These are phyloP conservation scores for Stegana nigrithorax DNA, from an alignment of 2,888 invertebrate genomes.

Conservation along the genomic window DNA sequence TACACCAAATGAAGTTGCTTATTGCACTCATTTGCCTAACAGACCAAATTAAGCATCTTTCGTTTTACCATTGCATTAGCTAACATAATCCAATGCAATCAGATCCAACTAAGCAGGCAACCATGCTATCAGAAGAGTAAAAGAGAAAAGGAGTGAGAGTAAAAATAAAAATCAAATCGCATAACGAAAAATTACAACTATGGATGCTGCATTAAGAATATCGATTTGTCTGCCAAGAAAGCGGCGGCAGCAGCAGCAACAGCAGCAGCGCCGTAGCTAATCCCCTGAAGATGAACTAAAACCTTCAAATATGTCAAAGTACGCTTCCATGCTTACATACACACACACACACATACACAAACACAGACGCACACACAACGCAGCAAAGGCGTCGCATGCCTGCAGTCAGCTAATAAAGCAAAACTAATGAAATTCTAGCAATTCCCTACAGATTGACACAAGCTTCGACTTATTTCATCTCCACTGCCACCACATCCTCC, in stretches of 20 bases:
- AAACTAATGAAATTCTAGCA: constrained; percentile 31
- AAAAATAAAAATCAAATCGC: no score
- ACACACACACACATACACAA: no score
- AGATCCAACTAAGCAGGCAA: no score
- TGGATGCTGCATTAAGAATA: neutral
- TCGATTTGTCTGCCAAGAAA: constrained; percentile 1
- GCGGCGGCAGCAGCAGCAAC: neutral
- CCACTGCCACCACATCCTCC: no score
- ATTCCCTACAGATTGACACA: neutral
- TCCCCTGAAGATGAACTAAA: neutral
- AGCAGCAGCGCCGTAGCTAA: neutral
- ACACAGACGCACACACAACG: constrained; percentile 14
- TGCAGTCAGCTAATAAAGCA: constrained; percentile 32
- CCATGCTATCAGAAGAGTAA: no score
- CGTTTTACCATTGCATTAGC: no score
- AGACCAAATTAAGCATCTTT: no score
- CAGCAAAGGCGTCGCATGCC: constrained; percentile 19
- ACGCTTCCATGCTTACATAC: neutral
- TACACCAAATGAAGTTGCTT: no score
- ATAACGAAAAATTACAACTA: neutral
- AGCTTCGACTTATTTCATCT: no score
- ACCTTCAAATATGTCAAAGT: neutral
- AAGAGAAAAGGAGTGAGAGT: neutral
- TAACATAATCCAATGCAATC: no score
- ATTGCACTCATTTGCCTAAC: no score